Percentiles rank a stretch among this genome's conserved stretches.
Evolutionary conservation across 2,797 vertebrate genomes (phyloP).

Genomic region (Microctenopoma lineatum): DNA sequence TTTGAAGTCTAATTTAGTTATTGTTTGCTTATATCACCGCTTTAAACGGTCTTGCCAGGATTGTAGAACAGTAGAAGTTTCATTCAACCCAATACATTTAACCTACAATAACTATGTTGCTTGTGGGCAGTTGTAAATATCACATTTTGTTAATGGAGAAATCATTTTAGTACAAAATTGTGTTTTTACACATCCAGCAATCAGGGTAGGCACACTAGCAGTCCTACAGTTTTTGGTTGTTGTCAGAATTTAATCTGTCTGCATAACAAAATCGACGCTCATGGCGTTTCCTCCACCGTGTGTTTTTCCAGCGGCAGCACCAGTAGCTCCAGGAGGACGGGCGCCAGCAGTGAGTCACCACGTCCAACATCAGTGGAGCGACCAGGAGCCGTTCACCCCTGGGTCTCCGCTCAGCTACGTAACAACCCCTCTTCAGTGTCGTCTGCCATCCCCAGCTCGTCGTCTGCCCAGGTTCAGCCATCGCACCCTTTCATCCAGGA

Average conservation of each 20-base stretch:
- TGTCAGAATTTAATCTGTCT: neutral
- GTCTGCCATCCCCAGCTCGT: constrained; percentile 52
- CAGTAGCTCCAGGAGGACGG: constrained; percentile 86
- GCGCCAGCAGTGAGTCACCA: constrained; percentile 79
- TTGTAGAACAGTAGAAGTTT: too few species aligned
- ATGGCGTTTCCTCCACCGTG: neutral
- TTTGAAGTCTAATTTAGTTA: too few species aligned
- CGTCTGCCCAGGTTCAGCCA: constrained; percentile 86
- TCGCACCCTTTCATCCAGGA: constrained; percentile 97
- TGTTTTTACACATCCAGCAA: too few species aligned
- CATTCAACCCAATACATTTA: too few species aligned
- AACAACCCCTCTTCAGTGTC: constrained; percentile 81
- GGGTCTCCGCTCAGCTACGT: constrained; percentile 92
- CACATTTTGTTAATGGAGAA: too few species aligned
- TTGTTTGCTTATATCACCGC: too few species aligned
- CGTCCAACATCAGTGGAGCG: constrained; percentile 90
- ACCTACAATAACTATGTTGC: too few species aligned
- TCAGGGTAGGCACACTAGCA: too few species aligned
- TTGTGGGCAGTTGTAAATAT: too few species aligned
- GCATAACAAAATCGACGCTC: neutral
- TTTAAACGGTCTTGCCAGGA: too few species aligned
- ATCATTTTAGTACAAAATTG: too few species aligned
- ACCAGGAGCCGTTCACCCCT: constrained; percentile 89
- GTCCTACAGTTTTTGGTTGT: too few species aligned
- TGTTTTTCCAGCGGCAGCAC: constrained; percentile 80